Conservation (phyloP, 2,888 invertebrate species). For the Leptopilina myrica region DNA sequence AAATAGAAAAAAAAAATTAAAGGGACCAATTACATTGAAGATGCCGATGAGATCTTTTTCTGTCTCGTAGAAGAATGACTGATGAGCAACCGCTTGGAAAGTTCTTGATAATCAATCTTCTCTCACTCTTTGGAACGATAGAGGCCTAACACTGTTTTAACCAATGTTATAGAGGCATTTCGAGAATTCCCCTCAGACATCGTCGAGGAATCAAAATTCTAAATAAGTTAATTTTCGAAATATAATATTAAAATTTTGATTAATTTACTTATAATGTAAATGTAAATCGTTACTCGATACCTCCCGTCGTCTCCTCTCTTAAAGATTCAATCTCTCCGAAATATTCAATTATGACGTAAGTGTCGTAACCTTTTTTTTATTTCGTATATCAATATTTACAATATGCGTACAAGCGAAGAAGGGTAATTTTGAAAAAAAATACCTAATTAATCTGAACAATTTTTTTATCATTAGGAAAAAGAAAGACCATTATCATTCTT, state of each 20-base stretch:
- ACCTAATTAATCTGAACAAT: no score
- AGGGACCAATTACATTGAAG: constrained; percentile 21
- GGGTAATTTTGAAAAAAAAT: not conserved
- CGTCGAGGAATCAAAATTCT: not conserved
- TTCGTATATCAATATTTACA: not conserved
- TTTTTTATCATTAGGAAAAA: no score
- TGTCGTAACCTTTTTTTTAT: constrained; percentile 3
- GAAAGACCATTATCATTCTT: no score
- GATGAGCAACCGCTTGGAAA: constrained; percentile 47
- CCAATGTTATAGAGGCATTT: not conserved
- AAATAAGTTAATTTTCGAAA: constrained; percentile 30
- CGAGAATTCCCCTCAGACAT: constrained; percentile 16
- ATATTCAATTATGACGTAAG: constrained; percentile 31
- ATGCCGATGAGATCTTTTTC: constrained; percentile 52
- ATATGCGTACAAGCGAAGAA: not conserved
- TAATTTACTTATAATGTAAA: constrained; percentile 28
- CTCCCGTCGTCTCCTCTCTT: constrained; percentile 13
- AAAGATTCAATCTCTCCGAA: constrained; percentile 19
- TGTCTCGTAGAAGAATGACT: constrained; percentile 49
- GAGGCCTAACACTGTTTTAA: constrained; percentile 27
- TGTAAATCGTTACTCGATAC: constrained; percentile 22
- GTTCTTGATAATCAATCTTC: constrained; percentile 54
- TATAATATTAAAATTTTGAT: constrained; percentile 18
- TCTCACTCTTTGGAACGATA: constrained; percentile 10
- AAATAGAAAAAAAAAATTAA: not conserved